phyloP scores from a whole-genome alignment of 2,888 invertebrate species.

The Ceramica pisi region DNA sequence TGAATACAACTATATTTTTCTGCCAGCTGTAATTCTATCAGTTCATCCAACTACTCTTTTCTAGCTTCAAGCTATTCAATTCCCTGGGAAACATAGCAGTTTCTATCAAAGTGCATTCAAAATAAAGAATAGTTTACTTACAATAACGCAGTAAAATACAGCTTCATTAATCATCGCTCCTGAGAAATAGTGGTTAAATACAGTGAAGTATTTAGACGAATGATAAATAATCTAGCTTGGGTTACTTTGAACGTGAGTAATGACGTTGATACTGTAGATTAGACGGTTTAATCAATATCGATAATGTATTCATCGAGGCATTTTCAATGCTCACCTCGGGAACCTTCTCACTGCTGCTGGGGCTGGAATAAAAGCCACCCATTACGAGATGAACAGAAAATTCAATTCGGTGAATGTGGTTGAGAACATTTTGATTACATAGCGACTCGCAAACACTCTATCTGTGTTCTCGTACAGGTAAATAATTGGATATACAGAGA shows the following conservation, averaged over 20 bases:
- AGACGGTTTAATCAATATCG: constrained; percentile 70
- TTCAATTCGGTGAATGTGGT: constrained; percentile 76
- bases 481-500: constrained; percentile 75
- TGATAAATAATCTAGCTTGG: constrained; percentile 63
- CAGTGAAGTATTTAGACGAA: constrained; percentile 61
- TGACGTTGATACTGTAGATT: constrained; percentile 70
- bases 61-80: constrained; percentile 32
- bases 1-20: constrained; percentile 23
- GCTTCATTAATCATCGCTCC: constrained; percentile 51
- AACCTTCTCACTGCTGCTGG: constrained; percentile 60
- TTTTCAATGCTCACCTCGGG: constrained; percentile 66
- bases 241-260: constrained; percentile 68
- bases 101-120: constrained; percentile 32
- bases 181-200: constrained; percentile 60
- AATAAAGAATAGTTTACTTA: constrained; percentile 16
- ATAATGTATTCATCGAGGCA: constrained; percentile 71
- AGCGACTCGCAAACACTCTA: constrained; percentile 69
- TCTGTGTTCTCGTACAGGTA: constrained; percentile 71
- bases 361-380: constrained; percentile 72
- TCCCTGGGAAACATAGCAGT: constrained; percentile 20
- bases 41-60: constrained; percentile 19
- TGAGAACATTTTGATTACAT: constrained; percentile 77
- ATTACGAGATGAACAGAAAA: constrained; percentile 78
- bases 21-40: constrained; percentile 46
- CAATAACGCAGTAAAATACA: constrained; percentile 2